Evolutionary conservation across 2,797 vertebrate species (phyloP).

Genomic region (Bradypodion pumilum): DNA sequence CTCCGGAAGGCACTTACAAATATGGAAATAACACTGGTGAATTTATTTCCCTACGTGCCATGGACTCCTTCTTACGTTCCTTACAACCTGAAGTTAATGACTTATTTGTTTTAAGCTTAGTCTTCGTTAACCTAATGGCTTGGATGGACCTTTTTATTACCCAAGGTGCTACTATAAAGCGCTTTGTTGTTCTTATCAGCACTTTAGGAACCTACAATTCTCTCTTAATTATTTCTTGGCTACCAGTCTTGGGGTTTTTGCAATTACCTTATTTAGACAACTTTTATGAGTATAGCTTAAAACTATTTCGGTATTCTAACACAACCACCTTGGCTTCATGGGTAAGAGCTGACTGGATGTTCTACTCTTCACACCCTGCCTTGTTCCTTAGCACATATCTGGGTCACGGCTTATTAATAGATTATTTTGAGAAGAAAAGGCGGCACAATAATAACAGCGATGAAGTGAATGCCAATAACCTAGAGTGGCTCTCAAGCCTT

Average conservation of each 20-base stretch:
- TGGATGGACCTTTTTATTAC: slow-evolving; percentile 99
- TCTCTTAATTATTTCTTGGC: slow-evolving; percentile 94
- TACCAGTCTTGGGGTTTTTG: slow-evolving; percentile 92
- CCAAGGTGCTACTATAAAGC: slow-evolving; percentile 96
- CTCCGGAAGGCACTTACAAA: slow-evolving; percentile 94
- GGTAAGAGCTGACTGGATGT: slow-evolving; percentile 96
- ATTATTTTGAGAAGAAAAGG: slow-evolving; percentile 97
- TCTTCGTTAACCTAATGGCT: slow-evolving; percentile 95
- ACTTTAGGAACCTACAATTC: slow-evolving; percentile 98
- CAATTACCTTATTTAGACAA: slow-evolving; percentile 93
- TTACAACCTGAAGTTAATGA: slow-evolving; percentile 98
- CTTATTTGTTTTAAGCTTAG: slow-evolving; percentile 94
- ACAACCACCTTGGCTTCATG: slow-evolving; percentile 93
- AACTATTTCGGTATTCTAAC: slow-evolving; percentile 93
- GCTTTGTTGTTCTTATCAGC: slow-evolving; percentile 97
- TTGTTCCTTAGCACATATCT: slow-evolving; percentile 96
- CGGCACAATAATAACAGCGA: slow-evolving; percentile 79
- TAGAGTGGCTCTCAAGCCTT: slow-evolving; percentile 95
- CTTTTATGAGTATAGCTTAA: slow-evolving; percentile 94
- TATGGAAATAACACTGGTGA: slow-evolving; percentile 95
- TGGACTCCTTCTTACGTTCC: slow-evolving; percentile 95
- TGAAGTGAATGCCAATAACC: slow-evolving; percentile 90
- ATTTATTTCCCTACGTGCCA: slow-evolving; percentile 91
- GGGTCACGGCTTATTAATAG: slow-evolving; percentile 91
- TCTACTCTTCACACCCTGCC: slow-evolving; percentile 96